A percentile compares a stretch with the other conserved stretches of the same genome.
Evolutionary conservation across 2,797 vertebrate species (phyloP).

Genomic region (Platalea minor): DNA sequence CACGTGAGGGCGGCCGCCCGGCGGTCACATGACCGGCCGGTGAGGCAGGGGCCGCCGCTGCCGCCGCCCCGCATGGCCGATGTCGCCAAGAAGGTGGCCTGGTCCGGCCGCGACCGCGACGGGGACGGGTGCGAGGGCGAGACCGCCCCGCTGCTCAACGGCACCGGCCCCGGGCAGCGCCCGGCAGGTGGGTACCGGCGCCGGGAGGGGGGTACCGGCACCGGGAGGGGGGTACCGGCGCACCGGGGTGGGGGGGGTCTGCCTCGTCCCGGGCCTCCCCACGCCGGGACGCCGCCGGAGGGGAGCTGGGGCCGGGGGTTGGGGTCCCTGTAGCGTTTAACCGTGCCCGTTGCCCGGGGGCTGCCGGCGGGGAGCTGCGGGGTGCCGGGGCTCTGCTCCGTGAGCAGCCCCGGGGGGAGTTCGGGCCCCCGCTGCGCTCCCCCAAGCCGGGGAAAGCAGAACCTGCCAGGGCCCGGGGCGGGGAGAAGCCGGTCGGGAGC

Average conservation of each 20-base stretch:
- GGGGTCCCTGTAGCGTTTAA: rapidly evolving
- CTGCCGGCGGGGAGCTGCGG: background rate
- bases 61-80: slow-evolving; percentile 82
- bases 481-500: background rate
- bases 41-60: background rate
- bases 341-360: background rate
- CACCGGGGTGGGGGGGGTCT: too few relatives aligned
- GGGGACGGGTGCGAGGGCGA: slow-evolving; percentile 71
- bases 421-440: background rate
- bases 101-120: slow-evolving; percentile 85
- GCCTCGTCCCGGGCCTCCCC: too few relatives aligned
- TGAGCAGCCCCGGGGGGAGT: background rate
- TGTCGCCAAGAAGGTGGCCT: slow-evolving; percentile 94
- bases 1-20: slow-evolving; percentile 34
- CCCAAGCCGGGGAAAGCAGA: background rate
- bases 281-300: background rate
- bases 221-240: too few relatives aligned
- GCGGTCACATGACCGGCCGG: slow-evolving; percentile 53
- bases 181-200: background rate
- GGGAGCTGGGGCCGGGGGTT: too few relatives aligned
- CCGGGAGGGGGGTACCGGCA: too few relatives aligned
- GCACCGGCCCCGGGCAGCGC: slow-evolving; percentile 69
- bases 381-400: background rate
- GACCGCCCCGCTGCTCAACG: slow-evolving; percentile 87
- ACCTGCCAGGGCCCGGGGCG: rapidly evolving